Conservation (phyloP, 2,113 vertebrate genomes). For the Pelusios castaneus region DNA sequence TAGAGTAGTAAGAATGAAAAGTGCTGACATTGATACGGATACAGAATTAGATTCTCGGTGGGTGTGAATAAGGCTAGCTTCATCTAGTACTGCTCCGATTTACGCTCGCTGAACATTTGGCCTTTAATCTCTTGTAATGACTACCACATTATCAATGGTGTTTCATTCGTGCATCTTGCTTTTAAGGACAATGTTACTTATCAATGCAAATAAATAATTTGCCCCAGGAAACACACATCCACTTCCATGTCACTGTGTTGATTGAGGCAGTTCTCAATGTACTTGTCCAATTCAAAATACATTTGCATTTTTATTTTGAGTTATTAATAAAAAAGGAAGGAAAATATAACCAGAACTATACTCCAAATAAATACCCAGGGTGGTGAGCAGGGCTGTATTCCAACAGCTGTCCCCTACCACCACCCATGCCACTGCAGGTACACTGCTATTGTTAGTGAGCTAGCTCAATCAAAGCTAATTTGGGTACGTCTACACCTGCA, state of each 20-base stretch:
- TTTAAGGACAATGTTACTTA: background rate
- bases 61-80: background rate
- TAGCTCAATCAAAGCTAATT: too few species aligned
- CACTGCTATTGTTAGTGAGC: too few species aligned
- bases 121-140: background rate
- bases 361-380: too few species aligned
- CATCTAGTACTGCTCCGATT: accelerated
- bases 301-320: background rate
- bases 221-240: background rate
- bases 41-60: background rate
- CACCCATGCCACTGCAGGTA: too few species aligned
- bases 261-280: background rate
- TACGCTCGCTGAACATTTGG: background rate
- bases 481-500: too few species aligned
- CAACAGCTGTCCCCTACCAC: too few species aligned
- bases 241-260: background rate
- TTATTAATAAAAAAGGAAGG: background rate
- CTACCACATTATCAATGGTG: background rate
- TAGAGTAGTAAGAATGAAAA: background rate
- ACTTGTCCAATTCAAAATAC: background rate
- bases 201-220: background rate
- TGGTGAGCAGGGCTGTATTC: too few species aligned
- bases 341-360: background rate
- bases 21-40: background rate
- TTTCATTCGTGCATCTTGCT: background rate